A percentile compares a stretch with the other conserved stretches of the same genome.
Evolutionary conservation across 2,888 invertebrate genomes (phyloP).

Genomic region (Shargacucullia verbasci): DNA sequence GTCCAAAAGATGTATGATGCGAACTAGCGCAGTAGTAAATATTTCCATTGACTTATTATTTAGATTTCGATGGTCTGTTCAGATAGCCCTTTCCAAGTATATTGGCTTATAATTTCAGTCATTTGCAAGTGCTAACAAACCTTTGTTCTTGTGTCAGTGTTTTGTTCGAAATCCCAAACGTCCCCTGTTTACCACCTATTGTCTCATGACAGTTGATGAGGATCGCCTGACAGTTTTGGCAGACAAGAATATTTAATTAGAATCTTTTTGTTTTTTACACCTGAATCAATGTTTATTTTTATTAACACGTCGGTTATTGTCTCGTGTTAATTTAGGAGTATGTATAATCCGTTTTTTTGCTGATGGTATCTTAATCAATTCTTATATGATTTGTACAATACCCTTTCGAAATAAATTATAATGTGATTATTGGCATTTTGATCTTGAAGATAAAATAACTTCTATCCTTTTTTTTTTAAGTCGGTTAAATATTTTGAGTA

Average conservation of each 20-base stretch:
- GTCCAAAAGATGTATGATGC: too few relatives aligned
- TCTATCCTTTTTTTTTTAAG: too few relatives aligned
- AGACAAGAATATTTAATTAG: slow-evolving; percentile 42
- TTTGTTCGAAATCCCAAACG: not conserved
- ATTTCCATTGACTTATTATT: too few relatives aligned
- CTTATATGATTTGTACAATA: slow-evolving; percentile 36
- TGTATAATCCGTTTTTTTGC: slow-evolving; percentile 11
- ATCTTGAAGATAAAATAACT: slow-evolving; percentile 5
- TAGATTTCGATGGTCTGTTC: too few relatives aligned
- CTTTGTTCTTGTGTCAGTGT: slow-evolving; percentile 38
- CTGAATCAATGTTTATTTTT: slow-evolving; percentile 52
- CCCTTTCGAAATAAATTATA: slow-evolving; percentile 27
- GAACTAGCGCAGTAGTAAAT: too few relatives aligned
- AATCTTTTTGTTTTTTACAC: slow-evolving; percentile 26
- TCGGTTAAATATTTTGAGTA: too few relatives aligned
- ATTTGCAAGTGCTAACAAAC: slow-evolving; percentile 32
- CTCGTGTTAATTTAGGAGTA: slow-evolving; percentile 1
- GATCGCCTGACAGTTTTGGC: slow-evolving; percentile 36
- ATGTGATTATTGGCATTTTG: slow-evolving; percentile 29
- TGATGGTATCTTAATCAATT: slow-evolving; percentile 36
- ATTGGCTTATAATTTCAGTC: slow-evolving; percentile 12
- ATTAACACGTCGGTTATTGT: slow-evolving; percentile 31
- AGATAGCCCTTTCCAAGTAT: not conserved
- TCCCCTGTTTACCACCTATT: slow-evolving; percentile 31
- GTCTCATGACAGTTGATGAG: slow-evolving; percentile 47